Percentiles rank a stretch among this genome's conserved stretches.
phyloP scores from a whole-genome alignment of 2,888 invertebrate species.

The Eulithis prunata region DNA sequence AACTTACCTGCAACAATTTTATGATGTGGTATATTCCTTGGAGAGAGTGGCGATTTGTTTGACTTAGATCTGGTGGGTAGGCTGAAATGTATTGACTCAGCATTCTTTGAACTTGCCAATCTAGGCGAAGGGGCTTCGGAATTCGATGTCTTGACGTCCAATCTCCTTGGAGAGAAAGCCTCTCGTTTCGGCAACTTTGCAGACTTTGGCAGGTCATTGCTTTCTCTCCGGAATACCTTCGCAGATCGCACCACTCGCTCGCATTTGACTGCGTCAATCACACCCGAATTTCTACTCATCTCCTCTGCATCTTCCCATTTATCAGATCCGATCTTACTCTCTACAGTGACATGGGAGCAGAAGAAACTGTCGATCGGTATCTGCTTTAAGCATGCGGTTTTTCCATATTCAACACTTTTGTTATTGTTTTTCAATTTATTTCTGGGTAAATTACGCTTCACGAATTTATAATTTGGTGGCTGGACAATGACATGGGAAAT shows the following conservation, averaged over 20 bases:
- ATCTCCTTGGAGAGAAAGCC: constrained; percentile 45
- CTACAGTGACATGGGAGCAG: constrained; percentile 48
- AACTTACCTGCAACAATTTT: constrained; percentile 74
- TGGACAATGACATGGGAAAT: constrained; percentile 77
- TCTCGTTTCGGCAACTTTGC: constrained; percentile 49
- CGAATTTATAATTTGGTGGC: constrained; percentile 79
- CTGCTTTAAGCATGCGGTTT: constrained; percentile 60
- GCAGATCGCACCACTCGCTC: constrained; percentile 53
- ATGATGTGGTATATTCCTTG: constrained; percentile 64
- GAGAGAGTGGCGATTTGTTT: constrained; percentile 51
- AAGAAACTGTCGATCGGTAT: constrained; percentile 64
- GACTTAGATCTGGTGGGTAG: constrained; percentile 62
- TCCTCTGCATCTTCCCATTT: constrained; percentile 59
- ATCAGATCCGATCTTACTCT: constrained; percentile 25
- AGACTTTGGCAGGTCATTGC: constrained; percentile 55
- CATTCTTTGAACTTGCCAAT: constrained; percentile 54
- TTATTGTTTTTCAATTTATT: constrained; percentile 59
- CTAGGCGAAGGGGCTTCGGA: constrained; percentile 56
- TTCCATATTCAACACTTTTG: constrained; percentile 56
- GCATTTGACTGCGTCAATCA: constrained; percentile 58
- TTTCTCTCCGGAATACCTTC: constrained; percentile 45
- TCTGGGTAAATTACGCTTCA: constrained; percentile 66
- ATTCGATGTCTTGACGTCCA: constrained; percentile 53
- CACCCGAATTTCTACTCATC: constrained; percentile 71
- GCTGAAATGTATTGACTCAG: constrained; percentile 62